Evolutionary conservation across 2,113 vertebrate species (phyloP).

Genomic region (Eudorcas thomsonii): DNA sequence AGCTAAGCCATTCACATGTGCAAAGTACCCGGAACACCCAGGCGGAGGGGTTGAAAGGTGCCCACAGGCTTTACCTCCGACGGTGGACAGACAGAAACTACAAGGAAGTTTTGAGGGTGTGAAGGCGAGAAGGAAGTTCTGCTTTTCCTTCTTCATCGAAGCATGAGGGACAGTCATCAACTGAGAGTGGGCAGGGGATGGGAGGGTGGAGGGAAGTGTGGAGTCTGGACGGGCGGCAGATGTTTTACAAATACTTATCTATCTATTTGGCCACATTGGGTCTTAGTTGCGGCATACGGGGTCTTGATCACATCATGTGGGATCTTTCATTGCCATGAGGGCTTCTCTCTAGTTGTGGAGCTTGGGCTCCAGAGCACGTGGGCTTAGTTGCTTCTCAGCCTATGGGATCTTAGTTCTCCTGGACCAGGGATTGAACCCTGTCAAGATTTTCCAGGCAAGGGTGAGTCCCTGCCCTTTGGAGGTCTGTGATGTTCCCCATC

Average conservation of each 20-base stretch:
- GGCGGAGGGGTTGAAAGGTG: neutral
- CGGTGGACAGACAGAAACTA: neutral
- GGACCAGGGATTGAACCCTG: neutral
- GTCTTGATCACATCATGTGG: neutral
- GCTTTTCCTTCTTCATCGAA: neutral
- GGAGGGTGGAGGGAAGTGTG: neutral
- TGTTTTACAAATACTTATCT: neutral
- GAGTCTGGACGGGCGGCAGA: neutral
- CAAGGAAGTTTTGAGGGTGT: neutral
- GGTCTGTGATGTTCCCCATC: neutral
- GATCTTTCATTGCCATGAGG: neutral
- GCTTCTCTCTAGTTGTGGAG: neutral
- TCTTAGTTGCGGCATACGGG: neutral
- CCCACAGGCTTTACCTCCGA: rapidly evolving
- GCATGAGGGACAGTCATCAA: neutral
- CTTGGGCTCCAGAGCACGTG: neutral
- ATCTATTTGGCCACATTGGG: neutral
- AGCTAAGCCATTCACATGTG: rapidly evolving
- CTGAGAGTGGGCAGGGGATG: no score
- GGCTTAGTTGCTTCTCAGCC: neutral
- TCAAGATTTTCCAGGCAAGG: neutral
- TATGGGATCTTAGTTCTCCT: neutral
- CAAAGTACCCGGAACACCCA: no score
- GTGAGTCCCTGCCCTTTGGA: neutral
- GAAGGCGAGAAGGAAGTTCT: neutral